phyloP scores from a whole-genome alignment of 2,888 invertebrate genomes.

The Leptarthrus brevirostris region DNA sequence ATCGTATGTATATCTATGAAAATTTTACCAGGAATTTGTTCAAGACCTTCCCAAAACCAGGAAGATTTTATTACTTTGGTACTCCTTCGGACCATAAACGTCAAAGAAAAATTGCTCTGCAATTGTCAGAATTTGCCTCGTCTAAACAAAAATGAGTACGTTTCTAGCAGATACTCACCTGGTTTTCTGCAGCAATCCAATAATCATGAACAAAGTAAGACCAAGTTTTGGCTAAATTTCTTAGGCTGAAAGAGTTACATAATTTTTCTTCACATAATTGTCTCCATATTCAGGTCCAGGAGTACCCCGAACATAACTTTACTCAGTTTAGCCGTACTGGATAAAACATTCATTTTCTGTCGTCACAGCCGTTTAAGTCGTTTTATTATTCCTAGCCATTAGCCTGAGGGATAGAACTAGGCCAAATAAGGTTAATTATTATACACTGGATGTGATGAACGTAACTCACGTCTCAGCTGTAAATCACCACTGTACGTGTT shows the following conservation, averaged over 20 bases:
- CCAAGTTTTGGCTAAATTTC: constrained; percentile 4
- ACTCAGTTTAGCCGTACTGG: neutral
- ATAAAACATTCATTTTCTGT: constrained; percentile 28
- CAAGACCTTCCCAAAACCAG: too few relatives aligned
- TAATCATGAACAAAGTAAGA: constrained; percentile 22
- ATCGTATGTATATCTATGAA: too few relatives aligned
- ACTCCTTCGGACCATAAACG: too few relatives aligned
- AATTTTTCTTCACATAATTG: constrained; percentile 41
- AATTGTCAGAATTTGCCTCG: too few relatives aligned
- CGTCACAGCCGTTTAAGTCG: constrained; percentile 46
- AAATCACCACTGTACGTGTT: constrained; percentile 39
- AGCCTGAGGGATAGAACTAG: constrained; percentile 34
- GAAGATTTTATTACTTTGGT: too few relatives aligned
- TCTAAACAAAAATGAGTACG: too few relatives aligned
- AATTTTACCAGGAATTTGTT: too few relatives aligned
- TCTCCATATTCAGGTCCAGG: constrained; percentile 32
- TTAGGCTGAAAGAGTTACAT: constrained; percentile 18
- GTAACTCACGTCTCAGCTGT: constrained; percentile 28
- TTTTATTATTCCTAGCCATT: constrained; percentile 47
- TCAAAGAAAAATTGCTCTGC: too few relatives aligned
- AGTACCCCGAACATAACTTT: constrained; percentile 7
- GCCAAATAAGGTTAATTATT: constrained; percentile 43
- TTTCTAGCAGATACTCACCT: too few relatives aligned
- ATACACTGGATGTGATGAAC: constrained; percentile 33
- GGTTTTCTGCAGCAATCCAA: neutral